These are phyloP conservation scores for Glomeris maerens DNA, from an alignment of 1,140 invertebrate genomes.

Conservation along the genomic window DNA sequence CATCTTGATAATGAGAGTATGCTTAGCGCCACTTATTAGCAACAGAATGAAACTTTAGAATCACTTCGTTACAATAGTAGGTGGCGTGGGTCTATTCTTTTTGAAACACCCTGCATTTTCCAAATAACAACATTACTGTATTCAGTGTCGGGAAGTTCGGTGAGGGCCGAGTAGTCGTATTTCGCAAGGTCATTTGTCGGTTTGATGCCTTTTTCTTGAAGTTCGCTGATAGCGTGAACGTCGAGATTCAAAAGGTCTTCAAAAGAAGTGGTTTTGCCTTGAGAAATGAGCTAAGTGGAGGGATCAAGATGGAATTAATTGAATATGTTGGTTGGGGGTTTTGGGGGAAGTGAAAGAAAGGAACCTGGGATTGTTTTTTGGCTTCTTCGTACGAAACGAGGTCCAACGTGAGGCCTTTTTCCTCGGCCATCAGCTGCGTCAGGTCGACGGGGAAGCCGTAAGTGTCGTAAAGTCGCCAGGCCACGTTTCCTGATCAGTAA, in stretches of 20 bases:
- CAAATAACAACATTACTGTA: slow-evolving; percentile 37
- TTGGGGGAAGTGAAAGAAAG: too few relatives aligned
- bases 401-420: slow-evolving; percentile 77
- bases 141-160: slow-evolving; percentile 37
- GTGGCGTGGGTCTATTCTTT: slow-evolving; percentile 17
- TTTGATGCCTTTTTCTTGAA: slow-evolving; percentile 61
- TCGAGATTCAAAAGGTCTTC: slow-evolving; percentile 77
- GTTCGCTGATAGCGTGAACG: slow-evolving; percentile 85
- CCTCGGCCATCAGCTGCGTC: slow-evolving; percentile 93
- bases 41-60: too few relatives aligned
- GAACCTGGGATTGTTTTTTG: slow-evolving; percentile 76
- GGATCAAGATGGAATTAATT: background rate
- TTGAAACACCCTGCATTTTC: background rate
- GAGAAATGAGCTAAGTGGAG: slow-evolving; percentile 49
- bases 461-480: slow-evolving; percentile 96
- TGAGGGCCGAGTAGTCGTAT: slow-evolving; percentile 62
- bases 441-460: slow-evolving; percentile 98
- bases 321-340: background rate
- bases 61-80: too few relatives aligned
- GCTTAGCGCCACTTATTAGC: too few relatives aligned
- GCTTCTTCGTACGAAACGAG: slow-evolving; percentile 79
- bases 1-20: too few relatives aligned
- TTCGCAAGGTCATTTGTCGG: slow-evolving; percentile 83
- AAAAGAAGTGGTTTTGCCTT: slow-evolving; percentile 58
- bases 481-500: slow-evolving; percentile 58